Evolutionary conservation across 2,113 vertebrate genomes (phyloP).

Genomic region (Prunella himalayana): DNA sequence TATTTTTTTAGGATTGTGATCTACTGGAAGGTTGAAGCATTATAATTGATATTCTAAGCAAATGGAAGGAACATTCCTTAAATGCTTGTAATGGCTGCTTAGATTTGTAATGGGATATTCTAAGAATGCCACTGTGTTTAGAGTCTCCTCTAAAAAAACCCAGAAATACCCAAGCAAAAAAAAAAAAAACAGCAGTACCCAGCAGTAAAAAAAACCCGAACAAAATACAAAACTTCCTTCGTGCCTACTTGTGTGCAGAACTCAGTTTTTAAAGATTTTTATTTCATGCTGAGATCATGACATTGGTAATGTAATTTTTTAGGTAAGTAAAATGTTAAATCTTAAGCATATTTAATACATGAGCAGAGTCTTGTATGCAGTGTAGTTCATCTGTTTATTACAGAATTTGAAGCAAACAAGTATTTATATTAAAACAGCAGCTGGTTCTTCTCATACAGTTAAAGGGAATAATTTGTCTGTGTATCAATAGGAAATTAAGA

Average conservation of each 20-base stretch:
- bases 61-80: constrained; percentile 77
- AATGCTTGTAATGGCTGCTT: constrained; percentile 73
- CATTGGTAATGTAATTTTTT: background rate
- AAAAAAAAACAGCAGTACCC: background rate
- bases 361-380: background rate
- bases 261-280: background rate
- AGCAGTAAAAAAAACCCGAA: background rate
- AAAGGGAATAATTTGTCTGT: background rate
- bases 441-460: background rate
- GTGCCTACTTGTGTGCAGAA: constrained; percentile 32
- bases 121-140: constrained; percentile 68
- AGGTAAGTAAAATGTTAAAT: background rate
- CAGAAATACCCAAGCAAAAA: background rate
- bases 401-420: background rate
- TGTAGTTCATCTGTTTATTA: background rate
- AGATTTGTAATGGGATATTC: constrained; percentile 73
- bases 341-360: background rate
- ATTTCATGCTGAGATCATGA: background rate
- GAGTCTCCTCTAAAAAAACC: background rate
- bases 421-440: background rate
- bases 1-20: constrained; percentile 65
- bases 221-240: background rate
- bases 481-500: background rate
- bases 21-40: constrained; percentile 69
- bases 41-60: constrained; percentile 40